Percentiles rank a stretch among this genome's conserved stretches.
phyloP scores from a whole-genome alignment of 2,113 vertebrate genomes.

The Platysternon megacephalum region DNA sequence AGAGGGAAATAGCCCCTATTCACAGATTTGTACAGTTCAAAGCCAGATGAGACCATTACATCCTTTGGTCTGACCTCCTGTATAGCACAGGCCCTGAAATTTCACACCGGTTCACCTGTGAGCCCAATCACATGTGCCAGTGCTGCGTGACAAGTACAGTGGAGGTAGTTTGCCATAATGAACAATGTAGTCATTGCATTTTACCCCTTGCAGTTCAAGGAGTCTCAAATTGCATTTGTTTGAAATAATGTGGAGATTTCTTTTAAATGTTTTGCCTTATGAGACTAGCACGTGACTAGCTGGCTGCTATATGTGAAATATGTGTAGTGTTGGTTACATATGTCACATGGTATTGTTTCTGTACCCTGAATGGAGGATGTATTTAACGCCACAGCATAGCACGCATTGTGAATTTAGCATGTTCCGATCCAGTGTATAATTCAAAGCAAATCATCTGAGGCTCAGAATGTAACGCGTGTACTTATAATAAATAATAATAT shows the following conservation, averaged over 20 bases:
- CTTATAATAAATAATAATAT: no score
- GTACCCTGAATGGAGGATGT: neutral
- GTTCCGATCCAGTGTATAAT: neutral
- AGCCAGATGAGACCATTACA: neutral
- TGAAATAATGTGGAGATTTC: neutral
- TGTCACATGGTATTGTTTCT: neutral
- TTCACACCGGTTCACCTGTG: neutral
- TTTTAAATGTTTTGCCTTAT: neutral
- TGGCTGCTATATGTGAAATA: neutral
- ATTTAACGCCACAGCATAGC: neutral
- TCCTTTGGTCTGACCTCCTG: neutral
- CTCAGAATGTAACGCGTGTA: neutral
- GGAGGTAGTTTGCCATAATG: neutral
- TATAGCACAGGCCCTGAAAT: neutral
- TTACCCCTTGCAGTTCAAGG: neutral
- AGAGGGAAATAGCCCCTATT: neutral
- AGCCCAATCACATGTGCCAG: neutral
- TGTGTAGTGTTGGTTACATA: neutral
- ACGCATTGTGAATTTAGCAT: rapidly evolving
- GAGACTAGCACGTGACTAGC: neutral
- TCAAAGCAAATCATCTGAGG: conserved; percentile 36
- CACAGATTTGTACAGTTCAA: neutral
- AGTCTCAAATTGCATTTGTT: neutral
- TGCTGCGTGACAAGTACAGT: neutral
- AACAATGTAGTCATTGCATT: no score